Percentiles rank a stretch among this genome's conserved stretches.
phyloP scores from a whole-genome alignment of 2,888 invertebrate species.

The Agriotes lineatus region DNA sequence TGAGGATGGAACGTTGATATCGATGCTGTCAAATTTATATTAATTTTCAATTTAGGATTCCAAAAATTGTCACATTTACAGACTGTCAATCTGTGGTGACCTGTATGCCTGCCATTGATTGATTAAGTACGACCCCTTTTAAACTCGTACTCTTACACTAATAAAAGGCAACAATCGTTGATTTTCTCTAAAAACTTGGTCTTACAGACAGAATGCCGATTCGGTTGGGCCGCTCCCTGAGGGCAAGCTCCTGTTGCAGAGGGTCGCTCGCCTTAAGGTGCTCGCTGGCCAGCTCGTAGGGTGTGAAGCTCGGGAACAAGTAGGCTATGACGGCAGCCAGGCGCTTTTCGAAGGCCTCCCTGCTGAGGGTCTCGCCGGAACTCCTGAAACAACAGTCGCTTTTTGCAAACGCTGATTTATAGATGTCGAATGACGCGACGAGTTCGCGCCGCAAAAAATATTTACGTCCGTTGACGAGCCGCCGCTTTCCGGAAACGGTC shows the following conservation, averaged over 20 bases:
- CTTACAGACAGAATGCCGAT: constrained; percentile 78
- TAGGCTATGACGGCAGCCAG: constrained; percentile 71
- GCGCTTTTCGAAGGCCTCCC: constrained; percentile 73
- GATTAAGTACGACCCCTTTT: no score
- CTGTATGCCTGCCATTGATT: no score
- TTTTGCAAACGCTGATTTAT: constrained; percentile 12
- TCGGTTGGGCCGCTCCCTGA: constrained; percentile 80
- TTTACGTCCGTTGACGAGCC: no score
- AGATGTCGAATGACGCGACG: constrained; percentile 39
- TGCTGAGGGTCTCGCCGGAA: constrained; percentile 75
- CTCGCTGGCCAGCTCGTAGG: constrained; percentile 73
- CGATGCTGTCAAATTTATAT: no score
- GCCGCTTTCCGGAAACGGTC: no score
- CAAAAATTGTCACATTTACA: no score
- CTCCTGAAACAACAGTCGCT: constrained; percentile 54
- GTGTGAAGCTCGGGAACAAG: constrained; percentile 72
- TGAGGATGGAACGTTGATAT: no score
- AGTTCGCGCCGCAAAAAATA: background rate
- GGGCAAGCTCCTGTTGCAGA: constrained; percentile 77
- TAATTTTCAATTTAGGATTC: no score
- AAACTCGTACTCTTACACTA: no score
- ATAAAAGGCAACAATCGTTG: no score
- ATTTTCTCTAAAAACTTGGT: no score
- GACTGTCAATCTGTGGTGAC: no score
- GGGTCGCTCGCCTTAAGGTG: constrained; percentile 70